A percentile compares a stretch with the other conserved stretches of the same genome.
Evolutionary conservation across 2,797 vertebrate species (phyloP).

Genomic region (Hemibagrus guttatus): DNA sequence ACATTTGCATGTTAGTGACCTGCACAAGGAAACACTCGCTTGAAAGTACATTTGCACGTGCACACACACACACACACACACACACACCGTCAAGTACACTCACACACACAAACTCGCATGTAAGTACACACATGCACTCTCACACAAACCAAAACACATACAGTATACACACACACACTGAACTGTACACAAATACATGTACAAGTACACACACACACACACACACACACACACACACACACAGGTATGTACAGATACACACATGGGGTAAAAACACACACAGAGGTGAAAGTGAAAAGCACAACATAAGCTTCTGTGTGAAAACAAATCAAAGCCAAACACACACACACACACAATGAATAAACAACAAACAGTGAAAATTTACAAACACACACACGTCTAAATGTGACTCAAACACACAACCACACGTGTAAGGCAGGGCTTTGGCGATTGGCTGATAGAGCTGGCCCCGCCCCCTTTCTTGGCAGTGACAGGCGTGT

Average conservation of each 20-base stretch:
- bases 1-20: too few relatives aligned
- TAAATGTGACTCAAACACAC: constrained; percentile 64
- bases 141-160: background rate
- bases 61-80: too few relatives aligned
- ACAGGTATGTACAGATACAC: background rate
- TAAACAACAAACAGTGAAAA: background rate
- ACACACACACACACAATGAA: constrained; percentile 13
- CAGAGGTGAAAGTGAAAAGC: background rate
- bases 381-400: constrained; percentile 16
- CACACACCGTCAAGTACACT: too few relatives aligned
- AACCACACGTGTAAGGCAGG: constrained; percentile 61
- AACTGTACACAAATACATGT: background rate
- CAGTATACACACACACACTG: background rate
- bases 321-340: background rate
- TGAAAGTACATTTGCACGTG: too few relatives aligned
- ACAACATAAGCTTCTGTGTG: background rate
- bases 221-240: background rate
- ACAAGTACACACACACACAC: background rate
- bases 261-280: background rate
- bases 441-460: constrained; percentile 66
- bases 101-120: too few relatives aligned
- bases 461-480: constrained; percentile 48
- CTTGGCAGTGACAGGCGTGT: constrained; percentile 59
- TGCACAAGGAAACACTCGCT: too few relatives aligned
- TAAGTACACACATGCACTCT: background rate